Evolutionary conservation across 2,797 vertebrate species (phyloP).

Genomic region (Hapalemur alaotrensis): DNA sequence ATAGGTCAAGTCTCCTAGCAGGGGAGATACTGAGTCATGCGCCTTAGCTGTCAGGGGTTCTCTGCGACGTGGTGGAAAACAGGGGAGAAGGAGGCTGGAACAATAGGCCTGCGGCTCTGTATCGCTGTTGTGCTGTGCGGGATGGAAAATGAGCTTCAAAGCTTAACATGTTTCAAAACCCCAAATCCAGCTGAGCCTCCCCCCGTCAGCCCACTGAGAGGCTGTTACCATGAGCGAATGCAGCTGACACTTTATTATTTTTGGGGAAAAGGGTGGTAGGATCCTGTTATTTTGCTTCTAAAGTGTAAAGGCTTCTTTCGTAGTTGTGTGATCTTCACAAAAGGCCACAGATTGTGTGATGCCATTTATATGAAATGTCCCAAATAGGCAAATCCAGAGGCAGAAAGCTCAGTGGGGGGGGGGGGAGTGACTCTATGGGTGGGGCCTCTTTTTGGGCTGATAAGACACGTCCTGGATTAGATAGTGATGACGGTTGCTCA

Average conservation of each 20-base stretch:
- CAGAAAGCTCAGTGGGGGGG: neutral
- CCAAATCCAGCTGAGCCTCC: neutral
- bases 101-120: neutral
- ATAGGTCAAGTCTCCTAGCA: neutral
- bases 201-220: conserved; percentile 5
- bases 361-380: neutral
- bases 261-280: neutral
- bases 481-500: too few relatives aligned
- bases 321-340: neutral
- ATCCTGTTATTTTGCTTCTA: neutral
- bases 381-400: neutral
- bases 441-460: neutral
- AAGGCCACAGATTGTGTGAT: neutral
- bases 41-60: neutral
- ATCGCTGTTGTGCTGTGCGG: neutral
- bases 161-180: conserved; percentile 41
- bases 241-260: neutral
- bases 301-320: neutral
- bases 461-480: neutral
- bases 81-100: neutral
- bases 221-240: neutral
- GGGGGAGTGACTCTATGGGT: rapidly evolving
- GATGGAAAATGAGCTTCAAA: neutral
- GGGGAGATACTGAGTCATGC: neutral
- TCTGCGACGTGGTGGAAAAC: neutral